Evolutionary conservation across 2,113 vertebrate genomes (phyloP), one percentile per base, ranked within the genome.

Genomic region (Pavo muticus): DNA sequence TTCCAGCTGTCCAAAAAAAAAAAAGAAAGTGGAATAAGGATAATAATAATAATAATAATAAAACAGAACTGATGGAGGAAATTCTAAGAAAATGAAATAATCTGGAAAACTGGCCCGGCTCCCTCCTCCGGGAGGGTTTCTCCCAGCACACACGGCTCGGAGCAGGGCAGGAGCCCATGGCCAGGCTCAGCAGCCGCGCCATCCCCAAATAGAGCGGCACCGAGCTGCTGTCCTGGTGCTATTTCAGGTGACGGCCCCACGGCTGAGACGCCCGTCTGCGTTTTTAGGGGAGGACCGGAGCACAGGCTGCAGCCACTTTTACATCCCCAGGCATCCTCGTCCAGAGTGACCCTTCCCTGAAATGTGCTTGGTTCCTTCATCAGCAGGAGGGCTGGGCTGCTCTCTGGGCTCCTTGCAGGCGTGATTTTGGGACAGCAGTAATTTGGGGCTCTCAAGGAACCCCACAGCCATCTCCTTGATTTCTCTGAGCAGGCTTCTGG

Each of bases 71-170:
- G 83, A 92, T 11, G 63, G 81, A 97, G 97, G 95, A 98, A 98
- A 98, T 98, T 96, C 97, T 98, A 97, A 98, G 97, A 96, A 97
- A 94, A 95, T 97, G 79, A 98, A 97, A 95, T 97, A 96, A 97
- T 88, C 63, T 2, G 11, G 89, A 93, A 95, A 94, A 70, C 74
- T 90, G 93, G 92, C 71, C 92, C 35, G 3, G 61, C 44, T 95
- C 94, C 93, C 89, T 96, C 6, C 4, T 25, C 7, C 2, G n/a
- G 54, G 56, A 20, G 70, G 29, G 10, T 67, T 68, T 52, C 32
- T 91, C 60, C 64, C 71, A 77, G 35, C 2, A 35, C 80, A 64
- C 6, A 6, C 1, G 48, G 73, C 60, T 44, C 52, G 75, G 72
- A 67, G 18, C 35, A 17, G 61, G 37, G 61, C 24, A 40, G 61